A percentile compares a stretch with the other conserved stretches of the same genome.
Evolutionary conservation across 1,140 invertebrate genomes (phyloP).

Genomic region (Zaprionus taronus): DNA sequence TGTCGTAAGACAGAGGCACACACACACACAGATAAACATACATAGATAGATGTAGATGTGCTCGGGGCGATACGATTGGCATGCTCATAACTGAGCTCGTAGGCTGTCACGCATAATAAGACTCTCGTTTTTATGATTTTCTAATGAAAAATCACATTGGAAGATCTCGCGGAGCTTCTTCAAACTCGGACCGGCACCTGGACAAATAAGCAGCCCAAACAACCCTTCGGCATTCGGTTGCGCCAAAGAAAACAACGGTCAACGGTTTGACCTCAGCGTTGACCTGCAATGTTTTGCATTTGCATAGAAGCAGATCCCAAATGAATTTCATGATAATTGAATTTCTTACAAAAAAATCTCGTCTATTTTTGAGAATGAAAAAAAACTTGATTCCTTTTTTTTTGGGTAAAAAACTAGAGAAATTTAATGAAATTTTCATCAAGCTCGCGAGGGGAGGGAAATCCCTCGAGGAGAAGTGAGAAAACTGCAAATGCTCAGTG

Average conservation of each 20-base stretch:
- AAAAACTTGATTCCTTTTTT: constrained; percentile 66
- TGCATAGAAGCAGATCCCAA: constrained; percentile 19
- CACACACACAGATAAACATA: background rate
- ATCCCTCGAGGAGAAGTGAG: background rate
- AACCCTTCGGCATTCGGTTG: constrained; percentile 64
- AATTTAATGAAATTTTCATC: constrained; percentile 44
- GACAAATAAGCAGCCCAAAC: constrained; percentile 55
- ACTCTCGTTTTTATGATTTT: constrained; percentile 72
- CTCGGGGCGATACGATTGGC: constrained; percentile 58
- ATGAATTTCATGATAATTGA: constrained; percentile 34
- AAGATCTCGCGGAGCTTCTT: constrained; percentile 56
- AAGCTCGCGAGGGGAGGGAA: constrained; percentile 37
- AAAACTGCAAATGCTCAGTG: constrained; percentile 44
- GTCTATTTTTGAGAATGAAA: background rate
- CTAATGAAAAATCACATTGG: constrained; percentile 71
- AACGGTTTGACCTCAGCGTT: constrained; percentile 63
- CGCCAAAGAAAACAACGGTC: constrained; percentile 38
- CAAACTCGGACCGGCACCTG: constrained; percentile 55
- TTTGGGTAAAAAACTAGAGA: constrained; percentile 59
- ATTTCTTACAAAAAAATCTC: constrained; percentile 11
- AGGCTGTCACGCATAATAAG: constrained; percentile 76
- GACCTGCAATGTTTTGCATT: constrained; percentile 61
- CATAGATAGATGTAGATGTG: constrained; percentile 22
- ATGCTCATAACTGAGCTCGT: constrained; percentile 33
- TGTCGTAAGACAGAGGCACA: background rate